Base-by-base conservation (phyloP, 64 coral and sea anemone genomes). In the Hydrozoanthus tunicans region DNA sequence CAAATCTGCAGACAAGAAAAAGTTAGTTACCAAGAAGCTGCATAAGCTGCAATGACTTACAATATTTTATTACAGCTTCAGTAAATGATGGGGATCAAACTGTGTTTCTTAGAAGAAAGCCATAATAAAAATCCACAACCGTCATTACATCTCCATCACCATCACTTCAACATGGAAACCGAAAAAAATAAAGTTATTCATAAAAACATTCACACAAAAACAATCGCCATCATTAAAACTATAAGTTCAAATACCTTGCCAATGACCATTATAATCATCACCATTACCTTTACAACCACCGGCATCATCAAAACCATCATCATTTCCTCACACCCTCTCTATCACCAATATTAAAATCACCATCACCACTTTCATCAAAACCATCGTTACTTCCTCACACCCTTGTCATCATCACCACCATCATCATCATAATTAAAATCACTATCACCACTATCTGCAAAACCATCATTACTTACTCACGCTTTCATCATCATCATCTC, bases 1-100 rank as follows among this genome's bases (percentile, higher is more conserved):
- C 95, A 96, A 55, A 94, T 12, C 95, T 96, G 65, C 60, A 26
- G 78, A 83, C 64, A 62, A 70, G 7, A 13, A 86, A 62, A 58
- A 56, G 59, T 5, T 56, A 15, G 14, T 83, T 59, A 86, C 5
- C 4, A 73, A 73, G 13, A 86, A 10, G 53, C 51, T 26, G 7
- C 15, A 59, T 0, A 1, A 14, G n/a, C 8, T 61, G 32, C 1
- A 5, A 59, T 57, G 75, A 53, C 9, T 43, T 54, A 56, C 51
- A 52, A 55, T 55, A 5, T 54, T 79, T 7, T 24, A 24, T 71
- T 24, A 71, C 6, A 71, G 20, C n/a, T 24, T 23, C 9, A 26
- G 6, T 43, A 43, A 43, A 43, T 43, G 32, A 43, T 43, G 32
- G 32, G 32, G 32, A 43, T 43, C 32, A 43, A 43, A 43, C 32